Evolutionary conservation across 2,888 invertebrate species (phyloP).

Genomic region (Coleophora flavipennella): DNA sequence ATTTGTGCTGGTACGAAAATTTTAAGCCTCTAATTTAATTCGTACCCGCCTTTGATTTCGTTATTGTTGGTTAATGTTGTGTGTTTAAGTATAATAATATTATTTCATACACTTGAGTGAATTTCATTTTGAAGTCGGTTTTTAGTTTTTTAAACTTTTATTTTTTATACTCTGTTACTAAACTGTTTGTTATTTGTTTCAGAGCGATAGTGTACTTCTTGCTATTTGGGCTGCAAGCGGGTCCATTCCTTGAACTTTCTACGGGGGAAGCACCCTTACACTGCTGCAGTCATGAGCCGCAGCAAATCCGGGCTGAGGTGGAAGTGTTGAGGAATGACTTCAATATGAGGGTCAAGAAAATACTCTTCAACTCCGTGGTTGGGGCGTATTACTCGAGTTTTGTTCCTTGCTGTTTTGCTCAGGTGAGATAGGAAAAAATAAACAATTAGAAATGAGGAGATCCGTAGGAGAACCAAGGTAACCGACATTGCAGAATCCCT

Average conservation of each 20-base stretch:
- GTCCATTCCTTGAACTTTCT: slow-evolving; percentile 81
- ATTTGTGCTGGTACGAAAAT: too few species aligned
- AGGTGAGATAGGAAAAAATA: slow-evolving; percentile 62
- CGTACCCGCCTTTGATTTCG: too few species aligned
- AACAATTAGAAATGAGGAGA: too few species aligned
- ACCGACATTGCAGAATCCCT: too few species aligned
- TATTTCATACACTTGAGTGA: too few species aligned
- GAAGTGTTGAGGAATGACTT: slow-evolving; percentile 89
- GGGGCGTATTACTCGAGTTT: slow-evolving; percentile 92
- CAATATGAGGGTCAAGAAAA: slow-evolving; percentile 89
- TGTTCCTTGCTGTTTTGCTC: slow-evolving; percentile 91
- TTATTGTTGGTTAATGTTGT: too few species aligned
- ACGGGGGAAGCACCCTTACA: slow-evolving; percentile 75
- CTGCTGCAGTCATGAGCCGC: slow-evolving; percentile 81
- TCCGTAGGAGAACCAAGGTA: too few species aligned
- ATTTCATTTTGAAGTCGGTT: too few species aligned
- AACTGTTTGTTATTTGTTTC: slow-evolving; percentile 28
- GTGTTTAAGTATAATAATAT: too few species aligned
- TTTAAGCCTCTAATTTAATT: too few species aligned
- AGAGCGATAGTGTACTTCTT: slow-evolving; percentile 84
- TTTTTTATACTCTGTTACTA: too few species aligned
- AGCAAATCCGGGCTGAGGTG: slow-evolving; percentile 80
- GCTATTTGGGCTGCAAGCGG: slow-evolving; percentile 84
- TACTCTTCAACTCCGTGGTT: slow-evolving; percentile 86
- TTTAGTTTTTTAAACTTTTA: too few species aligned